Conservation (phyloP, 2,797 vertebrate species). For the Manis crassicaudata region DNA sequence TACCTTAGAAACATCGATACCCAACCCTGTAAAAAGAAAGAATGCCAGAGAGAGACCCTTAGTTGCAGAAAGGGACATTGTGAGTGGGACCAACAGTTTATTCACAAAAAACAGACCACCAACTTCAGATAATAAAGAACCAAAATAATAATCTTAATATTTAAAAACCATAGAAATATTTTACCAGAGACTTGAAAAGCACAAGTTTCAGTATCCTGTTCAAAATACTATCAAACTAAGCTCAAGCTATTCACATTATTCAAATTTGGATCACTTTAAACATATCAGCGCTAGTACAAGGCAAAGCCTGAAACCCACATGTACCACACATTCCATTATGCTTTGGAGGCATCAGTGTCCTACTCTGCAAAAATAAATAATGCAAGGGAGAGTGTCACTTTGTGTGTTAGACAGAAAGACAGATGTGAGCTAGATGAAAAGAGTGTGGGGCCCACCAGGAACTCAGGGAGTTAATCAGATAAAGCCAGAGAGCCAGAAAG, state of each 20-base stretch:
- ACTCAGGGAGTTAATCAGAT: too few species aligned
- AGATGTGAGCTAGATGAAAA: too few species aligned
- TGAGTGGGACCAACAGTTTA: neutral
- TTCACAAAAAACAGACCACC: neutral
- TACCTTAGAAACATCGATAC: neutral
- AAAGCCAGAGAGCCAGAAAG: too few species aligned
- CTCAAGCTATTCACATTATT: neutral
- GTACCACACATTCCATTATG: neutral
- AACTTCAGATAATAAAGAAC: neutral
- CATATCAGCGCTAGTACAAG: neutral
- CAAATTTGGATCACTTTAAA: neutral
- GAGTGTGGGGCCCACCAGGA: too few species aligned
- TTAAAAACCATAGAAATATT: neutral
- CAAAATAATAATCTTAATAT: neutral
- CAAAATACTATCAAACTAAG: neutral
- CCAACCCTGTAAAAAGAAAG: neutral
- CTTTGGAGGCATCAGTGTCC: neutral
- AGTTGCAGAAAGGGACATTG: neutral
- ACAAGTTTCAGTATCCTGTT: neutral
- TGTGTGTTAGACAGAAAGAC: neutral
- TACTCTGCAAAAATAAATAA: neutral
- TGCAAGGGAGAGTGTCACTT: neutral
- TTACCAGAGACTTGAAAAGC: neutral
- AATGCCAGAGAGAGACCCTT: neutral
- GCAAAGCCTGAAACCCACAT: neutral